Percentiles rank a stretch among this genome's conserved stretches.
phyloP scores from a whole-genome alignment of 2,797 vertebrate genomes.

The Melanotaenia parkinsoni region DNA sequence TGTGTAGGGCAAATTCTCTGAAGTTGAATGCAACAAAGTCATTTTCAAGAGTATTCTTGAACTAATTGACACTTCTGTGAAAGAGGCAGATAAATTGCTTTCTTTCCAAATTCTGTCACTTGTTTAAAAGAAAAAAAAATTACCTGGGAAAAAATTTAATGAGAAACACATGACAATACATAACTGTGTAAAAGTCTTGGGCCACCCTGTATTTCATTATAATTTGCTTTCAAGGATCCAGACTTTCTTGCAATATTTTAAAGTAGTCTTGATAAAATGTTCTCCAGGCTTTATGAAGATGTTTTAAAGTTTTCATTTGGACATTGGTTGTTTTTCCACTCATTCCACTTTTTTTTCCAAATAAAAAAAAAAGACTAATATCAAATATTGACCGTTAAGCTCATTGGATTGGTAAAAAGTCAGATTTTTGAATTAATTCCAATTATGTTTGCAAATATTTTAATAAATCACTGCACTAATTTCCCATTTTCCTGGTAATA shows the following conservation, averaged over 20 bases:
- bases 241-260: neutral
- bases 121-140: conserved; percentile 38
- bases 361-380: too few species aligned
- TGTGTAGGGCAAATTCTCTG: conserved; percentile 32
- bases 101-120: conserved; percentile 39
- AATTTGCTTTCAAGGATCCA: neutral
- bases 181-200: too few species aligned
- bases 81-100: conserved; percentile 24
- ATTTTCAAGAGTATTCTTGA: conserved; percentile 39
- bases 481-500: neutral
- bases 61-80: conserved; percentile 42
- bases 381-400: too few species aligned
- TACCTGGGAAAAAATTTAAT: conserved; percentile 1
- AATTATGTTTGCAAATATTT: neutral
- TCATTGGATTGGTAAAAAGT: too few species aligned
- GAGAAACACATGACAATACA: conserved; percentile 5
- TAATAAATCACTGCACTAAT: neutral
- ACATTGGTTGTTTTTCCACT: too few species aligned
- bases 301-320: too few species aligned
- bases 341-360: too few species aligned
- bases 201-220: too few species aligned
- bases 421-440: too few species aligned
- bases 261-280: neutral
- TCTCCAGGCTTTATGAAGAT: too few species aligned
- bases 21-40: conserved; percentile 31